Base-by-base conservation (phyloP, 1,140 invertebrate species). In the Drosophila elegans region DNA sequence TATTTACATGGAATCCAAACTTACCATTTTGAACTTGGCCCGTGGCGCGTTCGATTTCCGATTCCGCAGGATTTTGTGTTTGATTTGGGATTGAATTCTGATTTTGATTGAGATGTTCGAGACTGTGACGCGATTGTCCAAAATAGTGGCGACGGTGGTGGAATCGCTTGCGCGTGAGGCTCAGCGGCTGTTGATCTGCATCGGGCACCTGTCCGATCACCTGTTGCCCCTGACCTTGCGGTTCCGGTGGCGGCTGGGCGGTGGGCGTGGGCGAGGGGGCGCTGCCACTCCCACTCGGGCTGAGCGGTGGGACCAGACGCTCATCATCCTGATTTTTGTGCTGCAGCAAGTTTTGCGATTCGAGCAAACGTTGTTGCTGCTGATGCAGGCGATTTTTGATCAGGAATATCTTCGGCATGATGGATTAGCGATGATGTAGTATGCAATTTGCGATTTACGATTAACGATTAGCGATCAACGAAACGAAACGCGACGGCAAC, bases 331-430 rank as follows among this genome's bases (percentile, higher is more conserved):
- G 93, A 32, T 93, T 91, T 84, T 94, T 94, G 82, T 93, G 92
- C 53, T 93, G 93, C 36, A 94, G 91, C 81, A 95, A 92, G 91
- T 97, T 96, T 92, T 97, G 96, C 41, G 95, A 95, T 89, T 97
- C 96, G 85, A 96, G 93, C 80, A 97, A 92, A 60, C 95, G 94
- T 84, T 96, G 94, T 93, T 97, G 97, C 94, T 97, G 97, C 95
- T 97, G 96, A 78, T 96, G 96, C 94, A 97, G 94, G 83, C 97
- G 94, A 91, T 97, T 97, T 93, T 97, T 97, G 82, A 97, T 97
- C 72, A 97, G 93, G 93, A 97, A 97, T 92, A 97, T 97, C 94
- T 97, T 97, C 93, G 97, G 97, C 97, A 97, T 97, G 36, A 68
- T 75, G 53, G 56, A 51, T 68, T 39, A 55, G 12, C 39, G 66